Evolutionary conservation across 35 echinoderm and acorn worm genomes (phyloP), one percentile per base, ranked within the genome.

Genomic region (Chiridota heheva): DNA sequence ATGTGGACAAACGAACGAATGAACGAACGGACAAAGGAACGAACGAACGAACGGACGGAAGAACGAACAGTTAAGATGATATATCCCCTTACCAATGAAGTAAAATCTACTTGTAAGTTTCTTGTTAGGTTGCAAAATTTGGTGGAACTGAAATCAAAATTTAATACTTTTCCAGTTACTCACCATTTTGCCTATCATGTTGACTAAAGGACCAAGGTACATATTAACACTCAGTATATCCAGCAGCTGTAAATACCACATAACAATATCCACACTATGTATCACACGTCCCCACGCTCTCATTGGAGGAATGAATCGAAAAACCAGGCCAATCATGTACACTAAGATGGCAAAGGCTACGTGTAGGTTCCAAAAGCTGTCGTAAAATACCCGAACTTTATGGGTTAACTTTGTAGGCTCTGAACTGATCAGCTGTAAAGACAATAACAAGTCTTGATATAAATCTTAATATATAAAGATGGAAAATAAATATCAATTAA

Each of bases 181-280:
- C 63, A 96, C 93, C 93, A 96, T 96, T 91, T 91, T 96, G 25
- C 87, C 88, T 5, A 96, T 96, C 93, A 96, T 96, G 47, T 91
- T 96, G 8, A 96, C 86, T 36, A 91, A 79, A 0, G 93, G 89
- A 33, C 93, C 93, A 29, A 96, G 88, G 80, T 96, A 96, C 66
- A 85, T 96, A 34, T 89, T 96, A 40, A 96, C 84, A 41, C 93
- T 96, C 37, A 96, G 78, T 8, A 91, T 82, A 36, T 87, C 88
- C 17, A 96, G 71, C 34, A 96, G 72, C 42, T 86, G 80, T 0
- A 96, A 78, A 48, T 96, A 96, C 93, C 93, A 96, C 31, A 96
- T 63, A 3, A 91, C 80, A 49, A 91, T 82, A 38, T 66, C 77
- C 32, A 82, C 60, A 63, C 83, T 91, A 80, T 91, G 88, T 37